phyloP scores from a whole-genome alignment of 1,140 invertebrate genomes.

The Lethrus apterus region DNA sequence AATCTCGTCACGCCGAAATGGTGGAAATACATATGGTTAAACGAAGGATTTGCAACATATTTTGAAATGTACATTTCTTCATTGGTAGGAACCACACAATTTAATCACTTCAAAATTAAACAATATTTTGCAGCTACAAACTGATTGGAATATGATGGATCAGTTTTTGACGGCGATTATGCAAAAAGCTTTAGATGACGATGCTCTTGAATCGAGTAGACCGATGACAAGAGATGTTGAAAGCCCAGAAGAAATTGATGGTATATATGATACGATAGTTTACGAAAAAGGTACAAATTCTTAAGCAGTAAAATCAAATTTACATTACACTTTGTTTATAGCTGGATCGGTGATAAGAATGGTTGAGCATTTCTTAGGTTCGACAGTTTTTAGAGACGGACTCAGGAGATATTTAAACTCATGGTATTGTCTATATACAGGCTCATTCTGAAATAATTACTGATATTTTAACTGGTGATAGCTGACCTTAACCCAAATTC shows the following conservation, averaged over 20 bases:
- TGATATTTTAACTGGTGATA: too few relatives aligned
- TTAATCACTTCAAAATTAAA: neutral
- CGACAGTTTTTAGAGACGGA: neutral
- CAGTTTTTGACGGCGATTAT: constrained; percentile 8
- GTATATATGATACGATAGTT: constrained; percentile 10
- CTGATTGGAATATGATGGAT: constrained; percentile 10
- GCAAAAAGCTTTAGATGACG: constrained; percentile 1
- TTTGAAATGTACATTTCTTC: constrained; percentile 6
- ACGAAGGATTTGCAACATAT: constrained; percentile 17
- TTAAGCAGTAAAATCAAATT: neutral
- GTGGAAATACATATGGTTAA: constrained; percentile 18
- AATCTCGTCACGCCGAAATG: constrained; percentile 13
- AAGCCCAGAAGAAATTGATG: constrained; percentile 9
- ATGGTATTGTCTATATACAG: neutral
- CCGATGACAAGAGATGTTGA: constrained; percentile 5
- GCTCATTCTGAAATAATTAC: too few relatives aligned
- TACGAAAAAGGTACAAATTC: constrained; percentile 15
- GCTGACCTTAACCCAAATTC: too few relatives aligned
- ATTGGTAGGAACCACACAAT: neutral
- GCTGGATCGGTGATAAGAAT: constrained; percentile 5
- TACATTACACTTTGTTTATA: constrained; percentile 6
- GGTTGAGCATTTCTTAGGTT: neutral
- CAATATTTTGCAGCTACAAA: constrained; percentile 5
- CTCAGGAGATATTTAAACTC: neutral
- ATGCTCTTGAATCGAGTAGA: constrained; percentile 3